phyloP scores from a whole-genome alignment of 2,113 vertebrate species.

The Pimephales promelas region DNA sequence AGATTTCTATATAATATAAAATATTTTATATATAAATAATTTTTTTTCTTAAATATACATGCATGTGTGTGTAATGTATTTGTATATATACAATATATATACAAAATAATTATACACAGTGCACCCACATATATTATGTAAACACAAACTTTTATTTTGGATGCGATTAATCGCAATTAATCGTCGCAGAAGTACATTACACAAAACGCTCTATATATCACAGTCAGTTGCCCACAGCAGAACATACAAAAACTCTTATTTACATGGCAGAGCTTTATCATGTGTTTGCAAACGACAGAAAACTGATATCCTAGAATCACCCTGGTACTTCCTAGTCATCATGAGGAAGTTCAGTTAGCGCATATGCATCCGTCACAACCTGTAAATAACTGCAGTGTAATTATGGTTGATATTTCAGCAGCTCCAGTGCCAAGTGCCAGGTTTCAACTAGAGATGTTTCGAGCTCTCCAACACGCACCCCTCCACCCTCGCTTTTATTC shows the following conservation, averaged over 20 bases:
- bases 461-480: conserved; percentile 59
- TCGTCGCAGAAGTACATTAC: too few species aligned
- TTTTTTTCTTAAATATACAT: too few species aligned
- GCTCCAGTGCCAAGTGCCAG: conserved; percentile 7
- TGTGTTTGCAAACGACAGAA: neutral
- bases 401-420: conserved; percentile 27
- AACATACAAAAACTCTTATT: neutral
- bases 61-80: too few species aligned
- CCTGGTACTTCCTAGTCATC: neutral
- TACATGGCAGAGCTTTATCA: neutral
- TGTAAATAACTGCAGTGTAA: conserved; percentile 22
- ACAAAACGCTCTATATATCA: neutral
- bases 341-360: neutral
- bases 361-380: conserved; percentile 12
- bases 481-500: conserved; percentile 69
- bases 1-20: too few species aligned
- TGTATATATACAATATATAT: too few species aligned
- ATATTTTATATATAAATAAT: too few species aligned
- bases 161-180: too few species aligned
- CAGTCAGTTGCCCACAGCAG: neutral
- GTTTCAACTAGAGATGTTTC: conserved; percentile 41
- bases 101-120: too few species aligned
- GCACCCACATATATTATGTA: too few species aligned
- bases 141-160: too few species aligned
- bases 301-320: neutral